These are phyloP conservation scores for Pelecanoides urinatrix DNA, from an alignment of 2,113 vertebrate species.

Conservation along the genomic window DNA sequence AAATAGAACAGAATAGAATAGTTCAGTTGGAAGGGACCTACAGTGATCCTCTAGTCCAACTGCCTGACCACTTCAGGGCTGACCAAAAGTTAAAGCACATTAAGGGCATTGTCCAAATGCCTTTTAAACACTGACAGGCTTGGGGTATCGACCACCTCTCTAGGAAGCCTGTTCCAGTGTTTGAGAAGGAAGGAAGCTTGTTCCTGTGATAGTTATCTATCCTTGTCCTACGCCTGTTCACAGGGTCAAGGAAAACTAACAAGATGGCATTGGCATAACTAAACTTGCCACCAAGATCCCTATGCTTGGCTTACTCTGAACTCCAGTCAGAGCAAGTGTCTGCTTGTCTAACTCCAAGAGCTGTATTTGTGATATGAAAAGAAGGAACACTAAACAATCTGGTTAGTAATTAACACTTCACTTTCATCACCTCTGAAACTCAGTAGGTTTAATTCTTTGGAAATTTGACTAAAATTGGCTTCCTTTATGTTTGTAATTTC, in stretches of 20 bases:
- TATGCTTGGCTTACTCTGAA: neutral
- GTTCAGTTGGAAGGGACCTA: neutral
- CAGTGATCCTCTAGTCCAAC: neutral
- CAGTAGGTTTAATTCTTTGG: neutral
- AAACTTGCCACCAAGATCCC: neutral
- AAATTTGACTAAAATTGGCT: neutral
- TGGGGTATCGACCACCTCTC: neutral
- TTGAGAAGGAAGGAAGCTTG: neutral
- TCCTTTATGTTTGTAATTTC: neutral
- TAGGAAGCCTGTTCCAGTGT: neutral
- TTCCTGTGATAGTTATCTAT: neutral
- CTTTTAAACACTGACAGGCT: neutral
- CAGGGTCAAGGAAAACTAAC: neutral
- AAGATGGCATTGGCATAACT: neutral
- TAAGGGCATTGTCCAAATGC: neutral
- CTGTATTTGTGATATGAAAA: accelerated
- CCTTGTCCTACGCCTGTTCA: neutral
- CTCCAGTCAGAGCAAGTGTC: neutral
- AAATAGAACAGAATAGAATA: neutral
- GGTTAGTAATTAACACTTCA: neutral
- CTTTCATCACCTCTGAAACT: neutral
- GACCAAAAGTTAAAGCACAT: neutral
- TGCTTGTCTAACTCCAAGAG: neutral
- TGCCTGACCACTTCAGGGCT: neutral
- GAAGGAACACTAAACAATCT: neutral